Percentiles rank a stretch among this genome's conserved stretches.
These are phyloP conservation scores for Melospiza georgiana DNA, from an alignment of 2,113 vertebrate genomes.

Conservation along the genomic window DNA sequence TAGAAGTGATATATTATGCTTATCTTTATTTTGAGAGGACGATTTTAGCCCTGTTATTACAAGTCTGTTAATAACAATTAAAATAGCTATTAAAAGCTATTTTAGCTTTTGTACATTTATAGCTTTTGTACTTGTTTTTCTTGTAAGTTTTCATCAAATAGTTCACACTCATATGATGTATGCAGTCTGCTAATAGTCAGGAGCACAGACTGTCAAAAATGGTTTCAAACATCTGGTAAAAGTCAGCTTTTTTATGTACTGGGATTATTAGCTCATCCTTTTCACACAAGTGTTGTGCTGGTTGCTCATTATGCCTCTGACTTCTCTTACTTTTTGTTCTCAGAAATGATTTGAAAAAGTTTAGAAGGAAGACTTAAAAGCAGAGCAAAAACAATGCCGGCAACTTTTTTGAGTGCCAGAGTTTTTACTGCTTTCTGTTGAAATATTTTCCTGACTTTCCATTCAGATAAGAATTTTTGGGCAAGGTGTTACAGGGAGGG, in stretches of 20 bases:
- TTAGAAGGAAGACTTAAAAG: background rate
- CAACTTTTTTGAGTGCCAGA: background rate
- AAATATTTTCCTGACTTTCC: background rate
- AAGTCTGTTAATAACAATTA: slow-evolving; percentile 12
- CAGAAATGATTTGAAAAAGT: background rate
- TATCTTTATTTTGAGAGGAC: background rate
- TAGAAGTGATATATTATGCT: background rate
- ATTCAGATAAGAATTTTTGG: background rate
- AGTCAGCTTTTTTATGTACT: background rate
- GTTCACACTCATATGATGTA: background rate
- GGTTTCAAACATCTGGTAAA: background rate
- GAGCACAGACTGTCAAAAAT: background rate
- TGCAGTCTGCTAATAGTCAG: background rate
- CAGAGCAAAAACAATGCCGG: background rate
- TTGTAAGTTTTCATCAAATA: background rate
- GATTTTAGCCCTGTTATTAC: background rate
- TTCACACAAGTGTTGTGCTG: background rate
- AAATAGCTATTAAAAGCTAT: background rate
- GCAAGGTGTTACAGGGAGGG: background rate
- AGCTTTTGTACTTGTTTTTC: background rate
- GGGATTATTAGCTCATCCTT: background rate
- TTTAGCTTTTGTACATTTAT: background rate
- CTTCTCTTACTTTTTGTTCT: background rate
- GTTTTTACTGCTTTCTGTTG: background rate
- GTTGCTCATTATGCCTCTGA: background rate